Percentiles rank a stretch among this genome's conserved stretches.
Conservation (phyloP, 2,113 vertebrate genomes). For the Sialia sialis region DNA sequence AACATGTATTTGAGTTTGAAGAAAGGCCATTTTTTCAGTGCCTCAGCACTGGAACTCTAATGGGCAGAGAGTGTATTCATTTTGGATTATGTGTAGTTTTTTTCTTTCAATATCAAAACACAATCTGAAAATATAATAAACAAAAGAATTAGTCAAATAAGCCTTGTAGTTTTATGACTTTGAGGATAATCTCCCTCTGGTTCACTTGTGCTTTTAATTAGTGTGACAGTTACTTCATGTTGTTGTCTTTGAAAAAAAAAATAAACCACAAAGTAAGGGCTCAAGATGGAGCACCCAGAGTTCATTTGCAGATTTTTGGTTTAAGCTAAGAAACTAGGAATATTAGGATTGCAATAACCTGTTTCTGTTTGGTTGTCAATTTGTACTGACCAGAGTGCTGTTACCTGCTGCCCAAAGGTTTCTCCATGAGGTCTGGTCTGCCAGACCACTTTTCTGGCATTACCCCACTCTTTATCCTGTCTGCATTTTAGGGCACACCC, state of each 20-base stretch:
- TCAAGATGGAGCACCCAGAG: not conserved
- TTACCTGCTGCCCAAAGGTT: not conserved
- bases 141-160: not conserved
- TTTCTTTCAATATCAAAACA: not conserved
- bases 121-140: not conserved
- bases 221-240: not conserved
- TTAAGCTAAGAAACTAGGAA: not conserved
- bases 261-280: too few species aligned
- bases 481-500: not conserved
- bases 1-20: not conserved
- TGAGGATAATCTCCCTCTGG: not conserved
- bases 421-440: not conserved
- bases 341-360: not conserved
- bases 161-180: not conserved
- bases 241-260: not conserved
- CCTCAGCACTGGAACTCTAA: not conserved
- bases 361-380: not conserved
- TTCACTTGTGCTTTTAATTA: not conserved
- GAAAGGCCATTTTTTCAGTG: not conserved
- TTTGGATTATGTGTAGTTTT: not conserved
- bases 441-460: not conserved
- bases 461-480: not conserved
- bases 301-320: not conserved
- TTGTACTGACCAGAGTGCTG: not conserved
- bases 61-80: not conserved